Evolutionary conservation across 1,140 invertebrate species (phyloP).

Genomic region (Pseudomyrmex pallidus): DNA sequence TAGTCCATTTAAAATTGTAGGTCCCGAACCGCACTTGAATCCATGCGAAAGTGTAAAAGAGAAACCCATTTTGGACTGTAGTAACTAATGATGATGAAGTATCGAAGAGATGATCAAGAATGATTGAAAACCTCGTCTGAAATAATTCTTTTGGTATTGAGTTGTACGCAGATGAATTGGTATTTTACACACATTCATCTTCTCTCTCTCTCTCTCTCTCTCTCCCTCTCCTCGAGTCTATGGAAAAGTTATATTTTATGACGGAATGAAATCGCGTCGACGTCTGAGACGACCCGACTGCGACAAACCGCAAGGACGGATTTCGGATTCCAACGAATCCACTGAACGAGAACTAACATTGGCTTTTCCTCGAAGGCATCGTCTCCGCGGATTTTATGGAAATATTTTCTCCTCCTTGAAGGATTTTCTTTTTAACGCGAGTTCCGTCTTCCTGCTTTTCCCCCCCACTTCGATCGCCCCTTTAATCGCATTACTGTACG

Average conservation of each 20-base stretch:
- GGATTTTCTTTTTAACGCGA: conserved; percentile 70
- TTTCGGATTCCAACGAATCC: conserved; percentile 67
- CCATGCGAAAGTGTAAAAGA: no score
- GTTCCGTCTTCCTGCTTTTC: neutral
- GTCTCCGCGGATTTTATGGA: conserved; percentile 69
- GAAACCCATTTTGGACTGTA: no score
- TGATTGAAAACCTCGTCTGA: no score
- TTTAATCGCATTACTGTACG: conserved; percentile 72
- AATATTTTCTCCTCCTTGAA: conserved; percentile 66
- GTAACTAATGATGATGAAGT: no score
- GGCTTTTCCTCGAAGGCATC: conserved; percentile 57
- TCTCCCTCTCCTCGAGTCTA: neutral
- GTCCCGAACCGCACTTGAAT: no score
- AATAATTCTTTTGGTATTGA: no score
- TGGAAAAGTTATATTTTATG: conserved; percentile 51
- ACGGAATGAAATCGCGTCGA: conserved; percentile 47
- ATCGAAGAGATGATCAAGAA: no score
- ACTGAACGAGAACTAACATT: conserved; percentile 61
- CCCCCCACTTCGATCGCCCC: conserved; percentile 15
- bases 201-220: no score
- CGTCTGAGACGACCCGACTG: conserved; percentile 29
- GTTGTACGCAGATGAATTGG: no score
- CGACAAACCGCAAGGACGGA: conserved; percentile 65
- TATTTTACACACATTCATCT: no score
- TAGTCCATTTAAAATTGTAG: no score